Evolutionary conservation across 2,888 invertebrate genomes (phyloP), one percentile per base, ranked within the genome.

Genomic region (Meloe dianella): DNA sequence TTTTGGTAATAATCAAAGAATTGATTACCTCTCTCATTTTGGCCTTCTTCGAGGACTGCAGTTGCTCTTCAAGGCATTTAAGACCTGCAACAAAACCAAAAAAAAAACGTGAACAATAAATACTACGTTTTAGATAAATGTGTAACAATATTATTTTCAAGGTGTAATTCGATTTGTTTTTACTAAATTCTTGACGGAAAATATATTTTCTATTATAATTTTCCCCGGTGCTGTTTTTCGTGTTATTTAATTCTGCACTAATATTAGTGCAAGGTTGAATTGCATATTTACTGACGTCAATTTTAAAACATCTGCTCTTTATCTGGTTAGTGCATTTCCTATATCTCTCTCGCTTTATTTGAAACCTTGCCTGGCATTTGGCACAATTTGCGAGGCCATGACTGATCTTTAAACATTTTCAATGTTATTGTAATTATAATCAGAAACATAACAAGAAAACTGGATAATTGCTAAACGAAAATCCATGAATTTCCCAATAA

Each of bases 231-330:
- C 57, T 58, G 62, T 61, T 61, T 61, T 67, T 67, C 41, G 61
- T 71, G 70, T 73, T 73, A 73, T 74, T 74, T 72, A 74, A 74
- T 74, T 74, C 75, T 80, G 80, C 79, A 80, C 83, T 84, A 84
- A 83, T 83, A 82, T 82, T 83, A 82, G 83, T 83, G 82, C 82
- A 81, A 81, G 80, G 81, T 78, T 78, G 75, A 72, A 71, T 70
- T 78, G 78, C 77, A 80, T 75, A 64, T 68, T 24, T 64, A 66
- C 66, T 76, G 76, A 78, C 77, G 78, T 75, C 73, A 74, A 73
- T 65, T 72, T 60, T 41, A 41, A 60, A 63, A 63, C 51, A 68
- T 72, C 69, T 69, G 71, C 58, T 78, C 78, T 74, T 71, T 73
- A 71, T 79, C 70, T 60, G 69, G 61, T 75, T 65, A 73, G 63